Conservation (phyloP, 2,113 vertebrate species). For the Sander vitreus region DNA sequence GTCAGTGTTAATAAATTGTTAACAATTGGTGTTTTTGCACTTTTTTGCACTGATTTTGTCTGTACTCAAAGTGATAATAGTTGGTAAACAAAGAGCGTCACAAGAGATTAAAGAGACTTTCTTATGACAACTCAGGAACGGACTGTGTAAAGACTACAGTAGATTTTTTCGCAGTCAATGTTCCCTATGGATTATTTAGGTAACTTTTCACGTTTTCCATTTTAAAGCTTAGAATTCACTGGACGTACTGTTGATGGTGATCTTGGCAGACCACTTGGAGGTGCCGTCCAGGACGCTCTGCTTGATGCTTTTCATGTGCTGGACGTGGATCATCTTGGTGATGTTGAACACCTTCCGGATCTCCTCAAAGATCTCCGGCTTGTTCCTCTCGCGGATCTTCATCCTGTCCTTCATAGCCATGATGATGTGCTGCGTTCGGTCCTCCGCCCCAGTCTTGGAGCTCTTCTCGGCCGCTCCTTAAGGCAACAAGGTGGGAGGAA, state of each 20-base stretch:
- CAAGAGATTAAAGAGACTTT: too few relatives aligned
- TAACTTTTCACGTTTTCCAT: neutral
- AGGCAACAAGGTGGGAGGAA: neutral
- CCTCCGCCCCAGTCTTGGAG: slow-evolving; percentile 95
- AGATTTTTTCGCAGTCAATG: neutral
- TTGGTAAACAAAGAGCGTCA: neutral
- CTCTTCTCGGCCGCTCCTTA: slow-evolving; percentile 97
- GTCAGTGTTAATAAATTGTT: neutral
- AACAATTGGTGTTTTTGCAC: neutral
- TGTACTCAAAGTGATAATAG: neutral
- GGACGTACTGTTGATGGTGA: slow-evolving; percentile 90
- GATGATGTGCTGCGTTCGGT: slow-evolving; percentile 96
- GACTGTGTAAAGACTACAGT: neutral
- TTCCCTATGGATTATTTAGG: neutral
- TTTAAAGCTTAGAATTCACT: neutral
- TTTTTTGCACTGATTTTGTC: neutral
- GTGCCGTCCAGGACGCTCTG: slow-evolving; percentile 96
- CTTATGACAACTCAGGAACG: neutral
- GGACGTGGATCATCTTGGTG: slow-evolving; percentile 88
- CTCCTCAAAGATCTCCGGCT: slow-evolving; percentile 96
- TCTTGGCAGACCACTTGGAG: slow-evolving; percentile 98
- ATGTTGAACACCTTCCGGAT: slow-evolving; percentile 91
- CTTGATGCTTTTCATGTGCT: slow-evolving; percentile 97
- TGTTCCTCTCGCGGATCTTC: slow-evolving; percentile 98
- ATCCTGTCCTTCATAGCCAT: slow-evolving; percentile 98